phyloP scores from a whole-genome alignment of 2,888 invertebrate genomes.

The Germaria angustata region DNA sequence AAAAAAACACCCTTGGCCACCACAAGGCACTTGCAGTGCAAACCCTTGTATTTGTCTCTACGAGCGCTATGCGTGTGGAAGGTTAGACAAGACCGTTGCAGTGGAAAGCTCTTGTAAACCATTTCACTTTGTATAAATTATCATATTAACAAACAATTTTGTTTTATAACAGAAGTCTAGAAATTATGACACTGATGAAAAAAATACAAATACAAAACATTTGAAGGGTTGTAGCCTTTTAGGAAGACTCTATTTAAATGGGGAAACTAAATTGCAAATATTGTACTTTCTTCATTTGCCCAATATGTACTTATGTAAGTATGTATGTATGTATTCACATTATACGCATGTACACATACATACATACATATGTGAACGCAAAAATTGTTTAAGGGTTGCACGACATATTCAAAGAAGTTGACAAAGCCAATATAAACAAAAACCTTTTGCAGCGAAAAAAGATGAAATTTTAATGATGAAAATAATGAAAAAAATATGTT shows the following conservation, averaged over 20 bases:
- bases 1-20: not conserved
- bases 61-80: not conserved
- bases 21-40: not conserved
- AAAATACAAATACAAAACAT: not conserved
- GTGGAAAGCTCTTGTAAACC: not conserved
- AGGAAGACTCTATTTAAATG: not conserved
- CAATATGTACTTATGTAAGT: too few species aligned
- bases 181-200: conserved; percentile 30
- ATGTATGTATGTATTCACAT: too few species aligned
- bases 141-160: conserved; percentile 40
- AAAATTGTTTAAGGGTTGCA: conserved; percentile 26
- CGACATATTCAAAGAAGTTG: too few species aligned
- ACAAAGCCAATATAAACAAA: too few species aligned
- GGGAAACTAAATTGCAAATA: too few species aligned
- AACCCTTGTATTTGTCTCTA: not conserved
- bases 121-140: conserved; percentile 49
- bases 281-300: too few species aligned
- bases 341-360: too few species aligned
- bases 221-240: conserved; percentile 21
- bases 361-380: too few species aligned
- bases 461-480: not conserved
- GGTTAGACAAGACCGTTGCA: not conserved
- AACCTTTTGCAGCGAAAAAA: not conserved
- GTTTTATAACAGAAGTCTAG: not conserved
- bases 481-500: too few species aligned